Base-by-base conservation (phyloP, 2,888 invertebrate genomes). In the Drosophila monieri region DNA sequence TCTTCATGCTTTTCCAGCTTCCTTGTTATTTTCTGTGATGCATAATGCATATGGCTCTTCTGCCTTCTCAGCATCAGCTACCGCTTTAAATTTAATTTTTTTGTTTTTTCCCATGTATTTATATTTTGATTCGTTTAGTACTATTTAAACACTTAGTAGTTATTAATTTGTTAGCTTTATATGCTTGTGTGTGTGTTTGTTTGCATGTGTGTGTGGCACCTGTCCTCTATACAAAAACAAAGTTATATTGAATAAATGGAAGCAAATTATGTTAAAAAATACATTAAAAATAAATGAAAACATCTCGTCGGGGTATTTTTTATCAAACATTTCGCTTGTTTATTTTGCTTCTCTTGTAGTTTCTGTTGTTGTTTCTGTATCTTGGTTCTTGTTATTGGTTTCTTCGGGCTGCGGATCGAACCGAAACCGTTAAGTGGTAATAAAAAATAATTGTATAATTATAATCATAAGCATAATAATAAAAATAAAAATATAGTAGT, bases 141-240 rank as follows among this genome's bases (percentile, higher is more conserved):
- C 80, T 80, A 80, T 80, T 83, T 73, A 80, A 80, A 85, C 86
- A 80, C 86, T 80, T 85, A 85, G 73, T 72, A 80, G 58, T 47
- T 72, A 72, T 72, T 80, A 72, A 79, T 85, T 65, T 64, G 62
- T 73, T 67, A 64, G 51, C 64, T 49, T 60, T 57, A 65, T 83
- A 62, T 61, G 61, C 32, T 32, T 47, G 14, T 25, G 25, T 56
- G 25, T 56, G n/a, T 56, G 39, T 35, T 12, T 35, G n/a, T 47
- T 25, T 62, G 51, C 49, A 56, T 41, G 15, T 15, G n/a, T 25
- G 48, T 55, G 46, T 46, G 30, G 48, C 52, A 56, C 46, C 41
- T 44, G 32, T 39, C 25, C 46, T 65, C 18, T 66, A 44, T 41
- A 49, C 9, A 35, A 47, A 18, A 14, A 49, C 52, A 14, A 15